A percentile compares a stretch with the other conserved stretches of the same genome.
phyloP scores from a whole-genome alignment of 2,113 vertebrate species.

The Catharus bicknelli region DNA sequence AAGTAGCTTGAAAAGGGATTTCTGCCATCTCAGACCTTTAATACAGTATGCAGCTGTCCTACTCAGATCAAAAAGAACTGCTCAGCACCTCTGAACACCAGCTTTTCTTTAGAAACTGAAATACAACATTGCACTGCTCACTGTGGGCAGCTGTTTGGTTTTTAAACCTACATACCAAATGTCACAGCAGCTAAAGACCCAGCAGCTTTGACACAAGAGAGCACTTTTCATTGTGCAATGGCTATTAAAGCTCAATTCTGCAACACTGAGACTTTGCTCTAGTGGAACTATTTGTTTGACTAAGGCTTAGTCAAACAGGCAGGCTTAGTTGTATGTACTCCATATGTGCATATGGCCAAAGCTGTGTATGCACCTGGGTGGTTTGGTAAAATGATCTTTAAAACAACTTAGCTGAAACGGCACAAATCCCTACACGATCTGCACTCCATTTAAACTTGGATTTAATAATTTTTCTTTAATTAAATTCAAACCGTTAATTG shows the following conservation, averaged over 20 bases:
- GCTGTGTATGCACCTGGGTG: background rate
- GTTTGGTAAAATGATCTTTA: background rate
- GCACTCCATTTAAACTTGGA: background rate
- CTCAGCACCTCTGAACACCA: background rate
- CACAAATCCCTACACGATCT: background rate
- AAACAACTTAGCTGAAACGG: background rate
- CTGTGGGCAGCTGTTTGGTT: background rate
- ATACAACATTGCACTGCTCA: background rate
- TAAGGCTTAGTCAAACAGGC: background rate
- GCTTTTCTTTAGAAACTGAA: background rate
- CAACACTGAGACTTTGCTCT: background rate
- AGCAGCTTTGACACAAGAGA: background rate
- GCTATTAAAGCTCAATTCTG: background rate
- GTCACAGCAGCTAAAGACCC: background rate
- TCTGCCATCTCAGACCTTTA: background rate
- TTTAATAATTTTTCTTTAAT: background rate
- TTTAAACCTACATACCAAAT: background rate
- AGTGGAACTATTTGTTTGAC: slow-evolving; percentile 8
- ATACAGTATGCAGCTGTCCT: background rate
- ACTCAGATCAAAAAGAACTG: background rate
- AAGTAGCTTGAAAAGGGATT: background rate
- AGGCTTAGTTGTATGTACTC: background rate
- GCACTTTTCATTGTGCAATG: background rate
- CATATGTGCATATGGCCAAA: background rate
- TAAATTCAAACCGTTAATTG: background rate